Conservation (phyloP, 2,113 vertebrate genomes). For the Serinus canaria region DNA sequence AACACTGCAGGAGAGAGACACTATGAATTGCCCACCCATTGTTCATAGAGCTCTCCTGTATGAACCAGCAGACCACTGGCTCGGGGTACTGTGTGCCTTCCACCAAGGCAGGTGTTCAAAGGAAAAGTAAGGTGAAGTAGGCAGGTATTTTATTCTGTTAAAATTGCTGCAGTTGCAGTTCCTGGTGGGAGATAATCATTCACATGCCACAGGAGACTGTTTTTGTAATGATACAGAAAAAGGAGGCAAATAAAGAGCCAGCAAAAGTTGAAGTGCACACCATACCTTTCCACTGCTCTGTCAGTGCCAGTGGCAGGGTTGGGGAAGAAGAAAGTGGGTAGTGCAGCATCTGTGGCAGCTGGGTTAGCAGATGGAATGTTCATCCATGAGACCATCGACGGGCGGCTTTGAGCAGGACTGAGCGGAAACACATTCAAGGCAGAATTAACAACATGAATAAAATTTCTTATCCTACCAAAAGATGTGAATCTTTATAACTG, state of each 20-base stretch:
- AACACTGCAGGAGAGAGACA: background rate
- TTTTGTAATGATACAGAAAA: background rate
- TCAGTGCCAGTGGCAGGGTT: conserved; percentile 31
- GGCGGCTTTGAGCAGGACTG: conserved; percentile 63
- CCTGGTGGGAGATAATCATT: background rate
- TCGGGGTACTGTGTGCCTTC: background rate
- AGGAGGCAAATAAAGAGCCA: background rate
- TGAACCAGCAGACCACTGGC: background rate
- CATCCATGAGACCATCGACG: conserved; percentile 77
- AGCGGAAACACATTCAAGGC: background rate
- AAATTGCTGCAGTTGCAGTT: background rate
- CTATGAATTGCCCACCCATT: background rate
- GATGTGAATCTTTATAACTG: background rate
- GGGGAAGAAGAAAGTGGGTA: conserved; percentile 20
- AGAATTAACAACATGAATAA: background rate
- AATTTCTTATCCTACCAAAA: background rate
- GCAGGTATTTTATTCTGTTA: background rate
- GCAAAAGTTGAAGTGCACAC: background rate
- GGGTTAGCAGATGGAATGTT: conserved; percentile 51
- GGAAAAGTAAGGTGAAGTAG: background rate
- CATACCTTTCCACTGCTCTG: conserved; percentile 67
- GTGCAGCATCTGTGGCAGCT: background rate
- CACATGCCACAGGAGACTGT: background rate
- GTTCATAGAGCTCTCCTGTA: background rate
- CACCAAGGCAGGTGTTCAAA: background rate